Base-by-base conservation (phyloP, 2,113 vertebrate genomes). In the Actenoides hombroni region DNA sequence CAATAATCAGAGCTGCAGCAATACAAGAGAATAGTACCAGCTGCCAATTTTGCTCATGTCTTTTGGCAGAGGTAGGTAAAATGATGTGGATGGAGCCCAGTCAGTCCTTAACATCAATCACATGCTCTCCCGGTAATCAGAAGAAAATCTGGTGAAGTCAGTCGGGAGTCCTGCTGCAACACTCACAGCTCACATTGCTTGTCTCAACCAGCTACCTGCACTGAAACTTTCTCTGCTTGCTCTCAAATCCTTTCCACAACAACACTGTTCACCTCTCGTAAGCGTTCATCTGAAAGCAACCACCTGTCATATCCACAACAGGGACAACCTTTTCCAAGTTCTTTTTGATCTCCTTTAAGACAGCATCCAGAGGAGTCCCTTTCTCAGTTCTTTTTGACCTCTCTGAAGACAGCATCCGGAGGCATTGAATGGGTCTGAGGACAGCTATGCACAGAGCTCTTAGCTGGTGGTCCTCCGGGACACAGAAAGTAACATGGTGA, bases 131-230 rank as follows among this genome's bases (percentile, higher is more conserved):
- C 23, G 28, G 33, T 33, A n/a, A 79, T 0, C 1, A 39, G 69
- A 51, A 85, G 40, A 77, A 68, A 53, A 48, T 21, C 48, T 48
- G 20, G 57, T 64, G 49, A 56, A 29, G 70, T 64, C 46, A 56
- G 61, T 11, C 42, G 56, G 33, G 17, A 83, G 24, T 25, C n/a
- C 57, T 65, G 21, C 13, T 49, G 35, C 44, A 64, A 16, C 54
- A 6, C 33, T 61, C 40, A 2, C 1, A 4, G 39, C 33, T 92
- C 63, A 28, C 51, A 9, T 10, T 1, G 1, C 37, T 65, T 1
- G 0, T 17, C 33, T 65, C 49, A 19, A 59, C 29, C 9, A 83
- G 9, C 35, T 5, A 6, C 25, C 39, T 46, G 37, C 15, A 20
- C 14, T 9, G 7, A 60, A 71, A 4, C 25, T 21, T 61, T 39